Evolutionary conservation across 2,888 invertebrate genomes (phyloP).

Genomic region (Amaurobius ferox): DNA sequence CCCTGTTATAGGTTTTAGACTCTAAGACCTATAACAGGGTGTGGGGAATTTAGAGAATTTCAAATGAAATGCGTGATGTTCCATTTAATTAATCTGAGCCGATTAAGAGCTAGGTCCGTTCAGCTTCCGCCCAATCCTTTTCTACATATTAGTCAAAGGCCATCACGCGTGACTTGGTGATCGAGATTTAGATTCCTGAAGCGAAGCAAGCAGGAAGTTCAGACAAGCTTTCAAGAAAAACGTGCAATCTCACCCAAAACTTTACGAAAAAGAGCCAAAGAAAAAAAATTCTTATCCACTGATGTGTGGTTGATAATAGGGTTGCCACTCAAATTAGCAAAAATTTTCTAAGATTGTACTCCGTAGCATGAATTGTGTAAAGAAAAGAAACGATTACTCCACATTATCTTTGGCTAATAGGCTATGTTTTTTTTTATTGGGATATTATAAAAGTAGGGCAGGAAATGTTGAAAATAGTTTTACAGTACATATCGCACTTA

Average conservation of each 20-base stretch:
- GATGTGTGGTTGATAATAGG: background rate
- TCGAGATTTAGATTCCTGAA: background rate
- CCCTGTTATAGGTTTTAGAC: too few species aligned
- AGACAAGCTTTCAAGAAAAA: background rate
- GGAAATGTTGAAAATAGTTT: too few species aligned
- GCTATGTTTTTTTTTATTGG: too few species aligned
- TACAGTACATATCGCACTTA: too few species aligned
- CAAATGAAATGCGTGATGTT: background rate
- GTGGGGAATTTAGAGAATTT: too few species aligned
- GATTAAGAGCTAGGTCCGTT: background rate
- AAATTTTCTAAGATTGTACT: too few species aligned
- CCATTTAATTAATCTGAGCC: background rate
- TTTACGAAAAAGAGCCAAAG: background rate
- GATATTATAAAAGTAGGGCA: too few species aligned
- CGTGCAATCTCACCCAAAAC: background rate
- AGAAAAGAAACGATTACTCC: too few species aligned
- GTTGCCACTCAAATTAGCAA: background rate
- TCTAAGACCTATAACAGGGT: too few species aligned
- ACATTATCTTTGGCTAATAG: too few species aligned
- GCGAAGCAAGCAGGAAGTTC: background rate
- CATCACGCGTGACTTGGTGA: background rate
- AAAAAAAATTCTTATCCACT: background rate
- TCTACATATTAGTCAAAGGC: background rate
- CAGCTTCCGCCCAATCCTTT: background rate
- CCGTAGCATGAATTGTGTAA: too few species aligned